Base-by-base conservation (phyloP, 2,797 vertebrate genomes). In the Anguilla obscura region DNA sequence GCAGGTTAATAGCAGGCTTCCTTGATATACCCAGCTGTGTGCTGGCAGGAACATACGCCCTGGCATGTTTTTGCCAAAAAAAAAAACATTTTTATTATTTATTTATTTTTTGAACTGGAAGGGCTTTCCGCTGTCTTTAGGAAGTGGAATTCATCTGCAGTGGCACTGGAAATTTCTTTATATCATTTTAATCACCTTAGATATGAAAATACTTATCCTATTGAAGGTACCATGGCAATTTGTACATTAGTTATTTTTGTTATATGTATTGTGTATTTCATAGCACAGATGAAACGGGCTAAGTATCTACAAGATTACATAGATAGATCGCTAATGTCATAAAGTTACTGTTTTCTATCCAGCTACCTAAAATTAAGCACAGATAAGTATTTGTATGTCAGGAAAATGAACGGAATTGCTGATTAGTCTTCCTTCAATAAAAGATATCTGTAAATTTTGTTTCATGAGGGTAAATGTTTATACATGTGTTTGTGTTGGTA, bases 141-240 rank as follows among this genome's bases (percentile, higher is more conserved):
- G 18, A 18, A 69, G 1, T 66, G 84, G 33, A 9, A 40, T 63
- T 85, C 21, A 84, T 14, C 9, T 54, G 14, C 4, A 50, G 40
- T 12, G 50, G 27, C 83, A 85, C 14, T 21, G 36, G 80, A 6
- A 33, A 58, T 16, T 14, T 84, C 40, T 33, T 30, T 16, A 85
- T 58, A 9, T 90, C 56, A 45, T 66, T 86, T 85, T 48, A 30
- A 87, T 89, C 86, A 84, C 63, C 89, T 52, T 91, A 91, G 94
- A 93, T 92, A 92, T 84, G 33, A 85, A 21, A 89, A 56, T 84
- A 86, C 84, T 66, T 85, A 87, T 30, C 86, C 52, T 85, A 86
- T 91, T 90, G 66, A 84, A 90, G 87, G 87, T 88, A 33, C 0
- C 87, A 89, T 90, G 90, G 60, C 87, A 71, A 30, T 91, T 1